Conservation (phyloP, 2,888 invertebrate species). For the Spisula solida region DNA sequence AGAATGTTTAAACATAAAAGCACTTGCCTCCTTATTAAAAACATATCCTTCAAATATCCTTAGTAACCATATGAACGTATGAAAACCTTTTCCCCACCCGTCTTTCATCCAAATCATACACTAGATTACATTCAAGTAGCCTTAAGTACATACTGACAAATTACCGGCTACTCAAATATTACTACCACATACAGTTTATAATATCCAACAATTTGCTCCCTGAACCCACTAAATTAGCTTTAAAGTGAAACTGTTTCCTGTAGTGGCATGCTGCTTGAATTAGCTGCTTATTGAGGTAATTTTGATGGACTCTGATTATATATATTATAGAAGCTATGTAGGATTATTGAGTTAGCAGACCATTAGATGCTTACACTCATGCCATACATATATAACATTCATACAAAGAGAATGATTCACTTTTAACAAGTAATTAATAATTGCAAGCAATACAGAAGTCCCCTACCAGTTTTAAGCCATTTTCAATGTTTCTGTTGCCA, state of each 20-base stretch:
- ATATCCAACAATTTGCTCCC: constrained; percentile 24
- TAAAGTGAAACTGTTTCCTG: constrained; percentile 15
- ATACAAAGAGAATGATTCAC: too few relatives aligned
- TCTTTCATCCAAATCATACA: background rate
- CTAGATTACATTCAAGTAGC: constrained; percentile 42
- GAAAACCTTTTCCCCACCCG: background rate
- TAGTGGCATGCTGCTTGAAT: constrained; percentile 11
- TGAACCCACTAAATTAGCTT: constrained; percentile 1
- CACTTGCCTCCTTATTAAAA: background rate
- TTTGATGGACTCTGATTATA: constrained; percentile 8
- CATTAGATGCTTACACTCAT: too few relatives aligned
- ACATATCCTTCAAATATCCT: constrained; percentile 1
- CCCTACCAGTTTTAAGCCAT: too few relatives aligned
- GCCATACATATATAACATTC: too few relatives aligned
- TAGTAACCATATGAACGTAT: background rate
- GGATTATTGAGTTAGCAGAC: too few relatives aligned
- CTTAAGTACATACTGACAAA: constrained; percentile 48
- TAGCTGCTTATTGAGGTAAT: background rate
- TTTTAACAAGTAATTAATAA: too few relatives aligned
- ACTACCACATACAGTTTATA: background rate
- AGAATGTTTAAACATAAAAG: background rate
- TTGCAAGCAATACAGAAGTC: too few relatives aligned
- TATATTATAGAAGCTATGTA: background rate
- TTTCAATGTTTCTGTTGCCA: too few relatives aligned
- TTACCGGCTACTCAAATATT: constrained; percentile 40